Conservation (phyloP, 1,140 invertebrate genomes). For the Melipona quadrifasciata region DNA sequence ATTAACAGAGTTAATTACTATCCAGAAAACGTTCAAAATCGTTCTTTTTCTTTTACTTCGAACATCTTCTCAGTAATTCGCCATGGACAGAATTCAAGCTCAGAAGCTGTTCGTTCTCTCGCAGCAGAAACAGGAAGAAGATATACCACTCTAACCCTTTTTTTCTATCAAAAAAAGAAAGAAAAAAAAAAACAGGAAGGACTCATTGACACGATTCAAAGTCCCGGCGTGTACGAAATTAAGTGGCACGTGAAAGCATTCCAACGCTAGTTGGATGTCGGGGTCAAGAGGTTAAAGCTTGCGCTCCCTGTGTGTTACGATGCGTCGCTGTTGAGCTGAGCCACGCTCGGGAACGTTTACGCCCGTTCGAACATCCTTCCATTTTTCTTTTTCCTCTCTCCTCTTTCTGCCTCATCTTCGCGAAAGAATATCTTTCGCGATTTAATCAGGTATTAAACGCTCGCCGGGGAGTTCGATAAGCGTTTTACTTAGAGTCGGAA, state of each 20-base stretch:
- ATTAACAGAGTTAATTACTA: too few relatives aligned
- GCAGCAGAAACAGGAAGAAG: background rate
- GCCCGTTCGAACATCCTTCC: background rate
- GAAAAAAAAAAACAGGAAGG: background rate
- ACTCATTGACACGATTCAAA: conserved; percentile 40
- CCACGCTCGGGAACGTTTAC: conserved; percentile 3
- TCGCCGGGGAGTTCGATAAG: background rate
- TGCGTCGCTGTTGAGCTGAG: background rate
- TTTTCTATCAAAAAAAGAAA: background rate
- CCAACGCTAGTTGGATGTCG: conserved; percentile 34
- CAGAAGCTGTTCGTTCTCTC: background rate
- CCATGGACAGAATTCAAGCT: background rate
- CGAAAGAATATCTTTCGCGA: background rate
- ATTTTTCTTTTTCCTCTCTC: too few relatives aligned
- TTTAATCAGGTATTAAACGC: background rate
- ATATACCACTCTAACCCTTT: background rate
- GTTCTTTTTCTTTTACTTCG: too few relatives aligned
- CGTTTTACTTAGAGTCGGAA: background rate
- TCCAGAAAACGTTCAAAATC: too few relatives aligned
- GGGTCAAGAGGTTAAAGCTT: conserved; percentile 45
- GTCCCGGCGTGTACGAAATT: conserved; percentile 27
- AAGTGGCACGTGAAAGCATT: conserved; percentile 33
- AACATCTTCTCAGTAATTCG: too few relatives aligned
- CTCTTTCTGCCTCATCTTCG: background rate
- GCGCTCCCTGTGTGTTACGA: background rate